Evolutionary conservation across 2,797 vertebrate species (phyloP), one percentile per base, ranked within the genome.

Genomic region (Threskiornis aethiopicus): DNA sequence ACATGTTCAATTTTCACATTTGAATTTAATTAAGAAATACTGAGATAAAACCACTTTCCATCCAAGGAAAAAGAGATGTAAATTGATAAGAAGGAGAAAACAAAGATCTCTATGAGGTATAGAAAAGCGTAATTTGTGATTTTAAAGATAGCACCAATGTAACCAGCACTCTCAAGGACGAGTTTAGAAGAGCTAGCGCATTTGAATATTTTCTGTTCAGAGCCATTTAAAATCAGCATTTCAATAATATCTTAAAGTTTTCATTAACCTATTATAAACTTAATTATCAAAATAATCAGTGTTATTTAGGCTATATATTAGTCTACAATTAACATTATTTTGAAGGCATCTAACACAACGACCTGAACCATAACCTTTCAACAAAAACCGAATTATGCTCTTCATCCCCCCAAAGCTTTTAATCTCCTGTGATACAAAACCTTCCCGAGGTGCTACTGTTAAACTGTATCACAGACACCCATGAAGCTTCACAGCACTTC

Each of bases 1-100:
- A 76, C 8, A 3, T 87, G 86, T 86, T 87, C 46, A 52, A 72
- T 72, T 88, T 88, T 84, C n/a, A 71, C 26, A 55, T 71, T 86
- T 86, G 44, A 81, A 92, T 80, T 77, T 22, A 49, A 71, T 86
- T 65, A 84, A 75, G 39, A 67, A 65, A 92, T 69, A 75, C 46
- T 79, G 8, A 42, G 52, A 71, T 22, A 54, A 88, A 85, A 76
- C 6, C 10, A 79, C 22, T 62, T 89, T 39, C 52, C 9, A 54
- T 49, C 7, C 16, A 22, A 55, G 7, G 12, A 41, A 42, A 81
- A 70, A 62, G 39, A 59, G 1, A 59, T 1, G 13, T 35, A n/a
- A 73, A 73, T 35, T 24, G 16, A 2, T 64, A 84, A 52, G 9
- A 46, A 52, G 5, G 8, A 9, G 6, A 3, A 61, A 70, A 47